A percentile compares a stretch with the other conserved stretches of the same genome.
Evolutionary conservation across 2,113 vertebrate genomes (phyloP).

Genomic region (Ammodytes dubius): DNA sequence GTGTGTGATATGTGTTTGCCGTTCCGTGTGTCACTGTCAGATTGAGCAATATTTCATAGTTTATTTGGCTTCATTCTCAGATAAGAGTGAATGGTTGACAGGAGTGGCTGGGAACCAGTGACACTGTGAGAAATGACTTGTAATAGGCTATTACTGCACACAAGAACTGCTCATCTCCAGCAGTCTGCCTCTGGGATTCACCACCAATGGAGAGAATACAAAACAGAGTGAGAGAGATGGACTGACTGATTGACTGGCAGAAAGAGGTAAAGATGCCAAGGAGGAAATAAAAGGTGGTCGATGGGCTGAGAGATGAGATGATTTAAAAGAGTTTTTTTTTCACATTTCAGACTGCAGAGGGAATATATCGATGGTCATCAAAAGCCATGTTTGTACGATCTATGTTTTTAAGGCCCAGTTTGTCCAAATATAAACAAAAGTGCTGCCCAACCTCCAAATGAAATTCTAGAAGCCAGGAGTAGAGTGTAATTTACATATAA

Average conservation of each 20-base stretch:
- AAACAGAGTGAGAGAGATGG: conserved; percentile 31
- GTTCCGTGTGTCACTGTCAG: conserved; percentile 5
- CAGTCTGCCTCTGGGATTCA: conserved; percentile 49
- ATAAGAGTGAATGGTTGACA: conserved; percentile 39
- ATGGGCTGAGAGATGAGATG: conserved; percentile 19
- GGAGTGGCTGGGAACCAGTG: conserved; percentile 33
- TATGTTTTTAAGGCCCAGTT: conserved; percentile 20
- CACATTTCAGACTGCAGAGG: conserved; percentile 1
- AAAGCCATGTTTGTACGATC: conserved; percentile 10
- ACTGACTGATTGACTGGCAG: conserved; percentile 43
- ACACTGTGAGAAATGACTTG: conserved; percentile 51
- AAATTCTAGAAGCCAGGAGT: no score
- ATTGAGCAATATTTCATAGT: conserved; percentile 52
- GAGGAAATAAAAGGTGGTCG: conserved; percentile 28
- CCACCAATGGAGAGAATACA: conserved; percentile 34
- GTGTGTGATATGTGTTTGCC: neutral
- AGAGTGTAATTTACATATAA: neutral
- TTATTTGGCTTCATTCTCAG: conserved; percentile 49
- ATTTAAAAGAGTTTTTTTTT: conserved; percentile 12
- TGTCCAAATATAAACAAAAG: conserved; percentile 9
- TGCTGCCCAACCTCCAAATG: neutral
- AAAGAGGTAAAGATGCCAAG: conserved; percentile 22
- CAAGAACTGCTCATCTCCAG: conserved; percentile 47
- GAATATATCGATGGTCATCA: conserved; percentile 17
- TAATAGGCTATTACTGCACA: conserved; percentile 67